A percentile compares a stretch with the other conserved stretches of the same genome.
These are phyloP conservation scores for Aphelinus certus DNA, from an alignment of 1,140 invertebrate species.

Conservation along the genomic window DNA sequence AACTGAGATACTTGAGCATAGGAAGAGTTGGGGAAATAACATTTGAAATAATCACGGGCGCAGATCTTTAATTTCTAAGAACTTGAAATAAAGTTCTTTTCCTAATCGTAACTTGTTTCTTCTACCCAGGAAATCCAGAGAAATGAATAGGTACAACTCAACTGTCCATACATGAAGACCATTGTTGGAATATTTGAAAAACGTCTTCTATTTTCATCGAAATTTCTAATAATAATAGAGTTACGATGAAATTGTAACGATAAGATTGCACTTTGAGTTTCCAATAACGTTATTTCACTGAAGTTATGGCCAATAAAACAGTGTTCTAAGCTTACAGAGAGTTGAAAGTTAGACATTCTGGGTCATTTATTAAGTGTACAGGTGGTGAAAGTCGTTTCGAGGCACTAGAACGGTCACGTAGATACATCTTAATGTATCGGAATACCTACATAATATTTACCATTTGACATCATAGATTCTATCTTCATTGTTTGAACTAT, in stretches of 20 bases:
- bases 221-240: background rate
- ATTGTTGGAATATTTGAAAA: too few species aligned
- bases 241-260: constrained; percentile 7
- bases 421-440: constrained; percentile 13
- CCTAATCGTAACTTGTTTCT: too few species aligned
- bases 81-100: too few species aligned
- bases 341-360: constrained; percentile 31
- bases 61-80: too few species aligned
- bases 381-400: constrained; percentile 37
- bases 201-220: too few species aligned
- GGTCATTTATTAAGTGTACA: constrained; percentile 34
- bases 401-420: constrained; percentile 5
- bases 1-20: too few species aligned
- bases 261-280: constrained; percentile 1
- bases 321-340: constrained; percentile 19
- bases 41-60: too few species aligned
- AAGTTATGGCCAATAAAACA: constrained; percentile 22
- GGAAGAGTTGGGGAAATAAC: too few species aligned
- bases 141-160: too few species aligned
- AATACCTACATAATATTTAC: constrained; percentile 21
- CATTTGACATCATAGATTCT: background rate
- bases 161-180: too few species aligned
- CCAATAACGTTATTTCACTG: background rate
- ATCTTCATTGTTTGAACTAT: too few species aligned
- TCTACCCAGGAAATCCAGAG: too few species aligned